Conservation (phyloP, 2,888 invertebrate genomes). For the Andrena camellia region DNA sequence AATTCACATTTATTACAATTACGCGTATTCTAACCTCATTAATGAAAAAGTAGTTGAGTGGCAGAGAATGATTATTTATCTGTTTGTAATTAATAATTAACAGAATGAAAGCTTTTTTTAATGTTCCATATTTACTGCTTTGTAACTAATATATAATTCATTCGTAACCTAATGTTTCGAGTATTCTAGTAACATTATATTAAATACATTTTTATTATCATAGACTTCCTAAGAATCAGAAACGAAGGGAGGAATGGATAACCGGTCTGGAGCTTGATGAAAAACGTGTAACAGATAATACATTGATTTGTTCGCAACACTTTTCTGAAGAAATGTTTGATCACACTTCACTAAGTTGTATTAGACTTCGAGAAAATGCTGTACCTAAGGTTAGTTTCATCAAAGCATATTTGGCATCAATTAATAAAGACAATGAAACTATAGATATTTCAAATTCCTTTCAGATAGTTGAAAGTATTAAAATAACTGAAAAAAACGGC, state of each 20-base stretch:
- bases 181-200: not conserved
- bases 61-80: not conserved
- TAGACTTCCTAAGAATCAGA: not conserved
- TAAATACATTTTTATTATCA: not conserved
- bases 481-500: not conserved
- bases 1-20: not conserved
- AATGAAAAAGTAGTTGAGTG: not conserved
- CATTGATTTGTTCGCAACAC: not conserved
- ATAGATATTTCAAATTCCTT: too few relatives aligned
- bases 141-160: not conserved
- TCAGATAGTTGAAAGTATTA: too few relatives aligned
- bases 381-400: too few relatives aligned
- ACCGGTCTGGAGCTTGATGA: not conserved
- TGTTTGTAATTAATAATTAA: constrained; percentile 3
- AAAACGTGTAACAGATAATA: not conserved
- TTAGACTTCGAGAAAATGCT: too few relatives aligned
- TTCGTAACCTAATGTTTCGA: not conserved
- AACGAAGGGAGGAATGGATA: constrained; percentile 2
- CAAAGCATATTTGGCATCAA: too few relatives aligned
- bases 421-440: too few relatives aligned
- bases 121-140: constrained; percentile 5
- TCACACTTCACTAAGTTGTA: too few relatives aligned
- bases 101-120: not conserved
- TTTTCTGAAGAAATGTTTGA: constrained; percentile 2
- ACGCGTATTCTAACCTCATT: not conserved